Base-by-base conservation (phyloP, 2,888 invertebrate species). In the Caenorhabditis sulstoni region DNA sequence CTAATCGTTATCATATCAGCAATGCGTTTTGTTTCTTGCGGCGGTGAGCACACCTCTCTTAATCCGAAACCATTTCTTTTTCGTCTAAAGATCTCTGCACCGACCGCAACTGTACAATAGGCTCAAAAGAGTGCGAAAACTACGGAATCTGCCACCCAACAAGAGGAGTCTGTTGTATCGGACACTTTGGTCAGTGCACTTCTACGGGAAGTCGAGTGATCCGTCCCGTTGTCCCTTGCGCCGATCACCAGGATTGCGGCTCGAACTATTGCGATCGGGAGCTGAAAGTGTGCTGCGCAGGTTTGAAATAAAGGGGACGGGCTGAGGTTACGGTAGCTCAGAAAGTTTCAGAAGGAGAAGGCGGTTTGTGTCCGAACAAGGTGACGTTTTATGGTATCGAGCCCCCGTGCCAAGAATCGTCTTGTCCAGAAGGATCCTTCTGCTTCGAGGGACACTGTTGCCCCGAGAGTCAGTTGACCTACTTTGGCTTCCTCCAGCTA, bases 281-380 rank as follows among this genome's bases (percentile, higher is more conserved):
- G 23, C 1, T 61, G 8, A 35, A 35, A 23, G 45, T 61, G 45
- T 61, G 59, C 45, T 61, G 59, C 14, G 20, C 29, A 47, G 59
- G 59, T 61, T n/a, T n/a, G n/a, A n/a, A n/a, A 29, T 7, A 7
- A 5, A 7, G 29, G 29, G 29, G 29, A 29, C 3, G 4, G 7
- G 29, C 3, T 7, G 9, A 9, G 45, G 45, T 45, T 45, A 45
- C 45, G 45, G 45, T 45, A 45, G 9, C 45, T 16, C 4, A 3
- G 3, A 9, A 49, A 49, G 3, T 49, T 49, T 16, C 20, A 49
- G 49, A 49, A 49, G 49, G 20, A 4, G 18, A 16, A 4, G 49
- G 8, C 16, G 49, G 18, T 4, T 18, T 16, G 11, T 49, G 49
- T 18, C 49, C 49, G n/a, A 49, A 18, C 18, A 8, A 3, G 16